Evolutionary conservation across 2,888 invertebrate genomes (phyloP).

Genomic region (Rhabditoides inermis): DNA sequence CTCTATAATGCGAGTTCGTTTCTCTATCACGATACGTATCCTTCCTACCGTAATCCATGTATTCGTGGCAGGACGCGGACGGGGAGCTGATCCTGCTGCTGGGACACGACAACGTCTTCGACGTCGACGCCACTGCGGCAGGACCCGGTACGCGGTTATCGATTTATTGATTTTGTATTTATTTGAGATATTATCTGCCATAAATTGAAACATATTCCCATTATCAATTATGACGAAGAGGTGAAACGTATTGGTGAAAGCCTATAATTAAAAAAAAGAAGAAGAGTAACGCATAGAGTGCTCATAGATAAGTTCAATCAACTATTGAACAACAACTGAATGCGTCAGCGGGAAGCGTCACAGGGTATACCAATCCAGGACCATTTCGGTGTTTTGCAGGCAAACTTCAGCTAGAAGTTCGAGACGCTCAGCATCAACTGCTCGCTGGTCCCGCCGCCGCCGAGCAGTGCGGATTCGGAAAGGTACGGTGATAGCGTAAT

Average conservation of each 20-base stretch:
- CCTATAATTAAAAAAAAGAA: too few species aligned
- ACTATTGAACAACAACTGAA: too few species aligned
- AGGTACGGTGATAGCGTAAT: constrained; percentile 15
- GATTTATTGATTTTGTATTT: not conserved
- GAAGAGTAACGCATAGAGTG: too few species aligned
- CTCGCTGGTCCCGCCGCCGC: constrained; percentile 18
- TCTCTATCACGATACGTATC: not conserved
- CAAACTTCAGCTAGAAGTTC: constrained; percentile 50
- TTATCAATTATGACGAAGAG: not conserved
- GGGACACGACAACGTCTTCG: constrained; percentile 40
- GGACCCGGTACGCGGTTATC: constrained; percentile 41
- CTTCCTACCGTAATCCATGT: constrained; percentile 10
- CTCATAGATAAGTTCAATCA: too few species aligned
- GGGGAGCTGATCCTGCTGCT: constrained; percentile 39
- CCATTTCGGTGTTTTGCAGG: too few species aligned
- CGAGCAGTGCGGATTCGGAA: constrained; percentile 44
- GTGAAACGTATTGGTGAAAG: too few species aligned
- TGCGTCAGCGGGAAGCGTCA: too few species aligned
- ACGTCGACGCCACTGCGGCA: constrained; percentile 50
- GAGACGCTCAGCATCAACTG: constrained; percentile 45
- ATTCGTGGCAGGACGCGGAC: constrained; percentile 33
- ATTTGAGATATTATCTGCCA: not conserved
- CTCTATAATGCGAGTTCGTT: too few species aligned
- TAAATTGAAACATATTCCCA: too few species aligned
- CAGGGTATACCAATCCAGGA: too few species aligned